Conservation (phyloP, 2,113 vertebrate genomes). For the Harpagus bidentatus region DNA sequence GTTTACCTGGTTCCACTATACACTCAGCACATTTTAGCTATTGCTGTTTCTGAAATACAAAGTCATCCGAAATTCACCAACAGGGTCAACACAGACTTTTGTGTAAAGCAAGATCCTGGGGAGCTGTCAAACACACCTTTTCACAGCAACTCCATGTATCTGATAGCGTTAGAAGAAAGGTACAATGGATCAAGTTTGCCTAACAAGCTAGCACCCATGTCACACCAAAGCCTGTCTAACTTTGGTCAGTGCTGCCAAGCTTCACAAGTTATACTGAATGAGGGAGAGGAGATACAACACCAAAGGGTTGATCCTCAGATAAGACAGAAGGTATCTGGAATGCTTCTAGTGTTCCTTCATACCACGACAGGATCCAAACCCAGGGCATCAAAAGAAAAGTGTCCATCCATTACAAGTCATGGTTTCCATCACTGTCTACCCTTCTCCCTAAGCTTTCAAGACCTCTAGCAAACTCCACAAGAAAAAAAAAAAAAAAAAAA, state of each 20-base stretch:
- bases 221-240: background rate
- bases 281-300: background rate
- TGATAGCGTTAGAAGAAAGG: background rate
- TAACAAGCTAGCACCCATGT: background rate
- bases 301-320: background rate
- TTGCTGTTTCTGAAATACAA: background rate
- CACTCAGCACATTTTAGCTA: background rate
- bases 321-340: background rate
- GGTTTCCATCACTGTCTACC: background rate
- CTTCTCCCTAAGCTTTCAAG: background rate
- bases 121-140: background rate
- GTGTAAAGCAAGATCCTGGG: background rate
- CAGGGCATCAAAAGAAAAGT: background rate
- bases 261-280: background rate
- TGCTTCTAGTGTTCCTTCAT: background rate
- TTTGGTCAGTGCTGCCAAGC: background rate
- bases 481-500: accelerated
- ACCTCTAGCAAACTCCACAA: background rate
- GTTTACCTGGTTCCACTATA: background rate
- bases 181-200: background rate
- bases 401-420: background rate
- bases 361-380: background rate
- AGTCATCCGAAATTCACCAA: background rate
- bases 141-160: background rate
- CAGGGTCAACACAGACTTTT: background rate